Conservation (phyloP, 2,797 vertebrate species). For the Novumbra hubbsi region DNA sequence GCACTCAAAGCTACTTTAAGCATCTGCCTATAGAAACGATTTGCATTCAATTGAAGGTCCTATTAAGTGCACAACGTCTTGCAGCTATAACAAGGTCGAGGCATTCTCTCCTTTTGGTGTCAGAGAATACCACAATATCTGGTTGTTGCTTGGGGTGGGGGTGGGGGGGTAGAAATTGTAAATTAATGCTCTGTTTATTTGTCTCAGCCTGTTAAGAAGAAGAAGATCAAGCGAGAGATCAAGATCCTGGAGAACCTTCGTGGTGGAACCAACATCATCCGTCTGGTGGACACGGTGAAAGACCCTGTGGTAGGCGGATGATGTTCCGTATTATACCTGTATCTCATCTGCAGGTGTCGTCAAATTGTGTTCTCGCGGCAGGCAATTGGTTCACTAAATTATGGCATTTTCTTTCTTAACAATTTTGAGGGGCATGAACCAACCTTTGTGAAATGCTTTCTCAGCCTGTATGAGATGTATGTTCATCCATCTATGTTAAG, state of each 20-base stretch:
- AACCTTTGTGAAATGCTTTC: too few relatives aligned
- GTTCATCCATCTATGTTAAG: too few relatives aligned
- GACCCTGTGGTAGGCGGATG: conserved; percentile 85
- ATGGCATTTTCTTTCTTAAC: too few relatives aligned
- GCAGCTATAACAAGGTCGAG: background rate
- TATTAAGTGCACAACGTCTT: too few relatives aligned
- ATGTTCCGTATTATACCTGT: too few relatives aligned
- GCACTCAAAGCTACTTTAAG: background rate
- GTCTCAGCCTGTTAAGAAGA: conserved; percentile 95
- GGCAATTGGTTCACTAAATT: too few relatives aligned
- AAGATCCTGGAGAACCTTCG: conserved; percentile 97
- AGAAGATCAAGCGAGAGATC: conserved; percentile 99
- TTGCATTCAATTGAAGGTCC: background rate
- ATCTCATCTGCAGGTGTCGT: too few relatives aligned
- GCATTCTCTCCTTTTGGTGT: background rate
- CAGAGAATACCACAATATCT: background rate
- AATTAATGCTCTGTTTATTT: background rate
- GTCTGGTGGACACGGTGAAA: conserved; percentile 95
- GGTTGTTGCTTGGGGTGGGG: background rate
- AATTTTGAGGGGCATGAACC: too few relatives aligned
- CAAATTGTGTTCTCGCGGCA: too few relatives aligned
- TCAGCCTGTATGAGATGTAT: too few relatives aligned
- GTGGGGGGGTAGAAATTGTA: background rate
- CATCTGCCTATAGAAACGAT: background rate
- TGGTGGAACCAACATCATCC: conserved; percentile 98